Evolutionary conservation across 2,888 invertebrate genomes (phyloP), one percentile per base, ranked within the genome.

Genomic region (Mystacides longicornis): DNA sequence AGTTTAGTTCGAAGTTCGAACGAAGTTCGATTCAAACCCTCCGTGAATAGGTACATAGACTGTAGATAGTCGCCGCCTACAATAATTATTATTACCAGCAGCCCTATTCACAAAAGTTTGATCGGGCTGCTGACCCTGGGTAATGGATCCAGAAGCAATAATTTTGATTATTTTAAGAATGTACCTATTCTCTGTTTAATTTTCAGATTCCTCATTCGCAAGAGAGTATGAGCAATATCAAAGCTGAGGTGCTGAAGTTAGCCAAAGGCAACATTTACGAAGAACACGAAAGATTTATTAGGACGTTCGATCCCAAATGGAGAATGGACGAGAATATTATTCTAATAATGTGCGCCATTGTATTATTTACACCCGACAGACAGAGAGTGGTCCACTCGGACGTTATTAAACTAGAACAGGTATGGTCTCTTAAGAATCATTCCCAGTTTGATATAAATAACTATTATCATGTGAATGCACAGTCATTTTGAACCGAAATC

Each of bases 181-280:
- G 37, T 16, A 37, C 37, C 16, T 3, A 48, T 19, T 43, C 43
- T 7, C 19, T 9, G 47, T 18, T 3, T n/a, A 16, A 9, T 54
- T 37, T 65, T n/a, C 62, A 89, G 85, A 85, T 92, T 60, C 92
- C 90, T 0, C 88, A 89, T 69, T 83, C 83, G 62, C 85, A 86
- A 65, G 85, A 87, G 62, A 81, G 82, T 60, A 81, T 86, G 72
- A 81, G 86, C 46, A 86, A 85, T 65, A 87, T 97, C 54, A 88
- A 91, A 63, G 85, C 92, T 1, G 93, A 93, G 64, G 85, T 98
- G 23, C 75, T 98, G 52, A 96, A 96, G 69, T 83, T 91, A 64
- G 93, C 93, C 1, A 89, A 91, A 63, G 90, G 90, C 55, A 87
- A 93, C 74, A 82, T 93, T 58, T 95, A 94, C 71, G 85, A 87